phyloP scores from a whole-genome alignment of 2,888 invertebrate genomes.

The Exephanes ischioxanthus region DNA sequence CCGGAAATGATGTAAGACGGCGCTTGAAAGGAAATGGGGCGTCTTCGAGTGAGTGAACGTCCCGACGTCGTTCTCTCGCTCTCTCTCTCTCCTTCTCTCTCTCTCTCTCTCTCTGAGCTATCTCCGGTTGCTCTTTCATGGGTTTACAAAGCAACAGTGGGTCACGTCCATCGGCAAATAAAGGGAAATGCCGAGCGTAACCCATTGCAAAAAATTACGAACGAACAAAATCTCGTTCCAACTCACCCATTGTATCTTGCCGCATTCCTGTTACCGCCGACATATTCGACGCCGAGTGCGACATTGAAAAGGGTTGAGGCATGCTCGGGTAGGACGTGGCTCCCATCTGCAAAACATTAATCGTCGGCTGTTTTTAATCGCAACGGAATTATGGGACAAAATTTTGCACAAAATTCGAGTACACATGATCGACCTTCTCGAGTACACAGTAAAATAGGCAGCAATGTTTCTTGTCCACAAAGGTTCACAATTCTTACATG shows the following conservation, averaged over 20 bases:
- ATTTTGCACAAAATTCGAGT: neutral
- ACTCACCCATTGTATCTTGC: conserved; percentile 93
- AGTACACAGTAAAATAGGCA: neutral
- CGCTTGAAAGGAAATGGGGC: conserved; percentile 81
- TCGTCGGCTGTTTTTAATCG: neutral
- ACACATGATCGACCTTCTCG: neutral
- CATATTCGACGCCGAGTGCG: conserved; percentile 96
- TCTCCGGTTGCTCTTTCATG: conserved; percentile 75
- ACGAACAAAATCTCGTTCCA: neutral
- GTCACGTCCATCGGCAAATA: neutral
- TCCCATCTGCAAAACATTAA: conserved; percentile 92
- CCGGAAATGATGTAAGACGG: conserved; percentile 85
- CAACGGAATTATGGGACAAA: neutral
- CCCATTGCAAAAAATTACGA: conserved; percentile 21
- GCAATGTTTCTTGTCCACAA: no score
- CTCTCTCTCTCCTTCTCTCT: conserved; percentile 71
- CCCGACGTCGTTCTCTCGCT: conserved; percentile 73
- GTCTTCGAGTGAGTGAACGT: conserved; percentile 80
- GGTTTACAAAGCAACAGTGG: conserved; percentile 19
- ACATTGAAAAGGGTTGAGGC: conserved; percentile 98
- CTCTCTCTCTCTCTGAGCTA: conserved; percentile 54
- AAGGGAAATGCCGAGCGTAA: neutral
- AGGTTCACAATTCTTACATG: no score
- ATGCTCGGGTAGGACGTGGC: conserved; percentile 96
- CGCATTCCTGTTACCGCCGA: conserved; percentile 95